Conservation (phyloP, 1,140 invertebrate species). For the Pissodes strobi region DNA sequence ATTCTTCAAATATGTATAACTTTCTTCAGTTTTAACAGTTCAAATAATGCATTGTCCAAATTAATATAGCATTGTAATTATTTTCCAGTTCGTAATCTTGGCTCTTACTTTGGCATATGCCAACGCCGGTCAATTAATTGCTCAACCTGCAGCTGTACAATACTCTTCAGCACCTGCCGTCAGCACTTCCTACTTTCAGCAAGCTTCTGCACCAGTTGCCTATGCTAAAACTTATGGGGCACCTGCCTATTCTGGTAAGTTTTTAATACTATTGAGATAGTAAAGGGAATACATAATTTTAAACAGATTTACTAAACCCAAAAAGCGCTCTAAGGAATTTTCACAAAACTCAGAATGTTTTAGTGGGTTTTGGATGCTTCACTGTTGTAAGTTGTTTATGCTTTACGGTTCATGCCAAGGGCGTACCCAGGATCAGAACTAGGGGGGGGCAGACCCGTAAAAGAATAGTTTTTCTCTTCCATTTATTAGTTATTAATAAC, state of each 20-base stretch:
- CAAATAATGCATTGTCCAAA: background rate
- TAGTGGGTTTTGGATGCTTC: too few species aligned
- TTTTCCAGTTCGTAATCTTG: conserved; percentile 44
- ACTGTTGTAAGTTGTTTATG: too few species aligned
- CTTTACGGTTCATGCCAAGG: too few species aligned
- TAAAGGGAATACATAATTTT: too few species aligned
- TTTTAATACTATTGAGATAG: background rate
- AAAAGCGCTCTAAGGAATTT: too few species aligned
- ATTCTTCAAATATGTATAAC: conserved; percentile 4
- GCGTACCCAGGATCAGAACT: too few species aligned
- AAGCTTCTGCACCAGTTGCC: conserved; percentile 38
- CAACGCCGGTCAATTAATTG: conserved; percentile 56
- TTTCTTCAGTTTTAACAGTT: background rate
- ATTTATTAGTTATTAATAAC: too few species aligned
- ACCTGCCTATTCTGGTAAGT: conserved; percentile 17
- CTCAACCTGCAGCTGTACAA: conserved; percentile 41
- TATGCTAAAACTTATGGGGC: conserved; percentile 22
- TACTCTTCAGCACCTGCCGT: conserved; percentile 46
- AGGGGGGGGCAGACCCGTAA: too few species aligned
- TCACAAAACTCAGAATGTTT: too few species aligned
- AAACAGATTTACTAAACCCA: too few species aligned
- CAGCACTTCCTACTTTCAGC: conserved; percentile 32
- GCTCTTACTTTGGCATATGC: conserved; percentile 56
- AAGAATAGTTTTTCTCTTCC: too few species aligned
- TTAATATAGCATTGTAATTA: conserved; percentile 4